These are phyloP conservation scores for Holothuria scabra DNA, from an alignment of 53 echinoderm and acorn worm species.

Conservation along the genomic window DNA sequence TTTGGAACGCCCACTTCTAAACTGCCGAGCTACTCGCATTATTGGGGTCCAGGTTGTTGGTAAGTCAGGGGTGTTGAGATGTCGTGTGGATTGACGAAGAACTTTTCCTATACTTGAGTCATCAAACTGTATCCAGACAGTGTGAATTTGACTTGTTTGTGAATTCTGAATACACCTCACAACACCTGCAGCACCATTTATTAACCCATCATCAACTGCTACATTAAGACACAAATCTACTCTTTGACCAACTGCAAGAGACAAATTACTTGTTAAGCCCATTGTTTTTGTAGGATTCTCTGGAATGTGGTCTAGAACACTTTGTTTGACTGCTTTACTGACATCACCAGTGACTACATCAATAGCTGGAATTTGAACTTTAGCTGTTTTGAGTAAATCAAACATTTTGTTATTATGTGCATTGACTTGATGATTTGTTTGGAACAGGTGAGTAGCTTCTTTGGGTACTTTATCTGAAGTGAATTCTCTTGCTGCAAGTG, in stretches of 20 bases:
- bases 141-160: slow-evolving; percentile 13
- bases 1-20: too few relatives aligned
- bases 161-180: slow-evolving; percentile 6
- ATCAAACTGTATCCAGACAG: slow-evolving; percentile 47
- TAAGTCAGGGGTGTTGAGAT: too few relatives aligned
- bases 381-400: neutral
- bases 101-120: slow-evolving; percentile 35
- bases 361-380: slow-evolving; percentile 10
- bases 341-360: slow-evolving; percentile 40
- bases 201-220: slow-evolving; percentile 49
- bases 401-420: slow-evolving; percentile 40
- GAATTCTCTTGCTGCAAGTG: slow-evolving; percentile 26
- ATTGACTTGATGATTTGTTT: slow-evolving; percentile 34
- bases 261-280: slow-evolving; percentile 3
- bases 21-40: too few relatives aligned
- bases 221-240: too few relatives aligned
- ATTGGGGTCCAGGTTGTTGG: too few relatives aligned
- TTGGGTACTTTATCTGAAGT: neutral
- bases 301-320: neutral
- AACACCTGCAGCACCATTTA: slow-evolving; percentile 47
- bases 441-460: too few relatives aligned
- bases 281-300: slow-evolving; percentile 37
- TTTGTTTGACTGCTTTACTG: slow-evolving; percentile 23
- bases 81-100: too few relatives aligned
- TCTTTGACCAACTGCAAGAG: slow-evolving; percentile 35